Percentiles rank a stretch among this genome's conserved stretches.
These are phyloP conservation scores for Pitta sordida DNA, from an alignment of 2,113 vertebrate genomes.

Conservation along the genomic window DNA sequence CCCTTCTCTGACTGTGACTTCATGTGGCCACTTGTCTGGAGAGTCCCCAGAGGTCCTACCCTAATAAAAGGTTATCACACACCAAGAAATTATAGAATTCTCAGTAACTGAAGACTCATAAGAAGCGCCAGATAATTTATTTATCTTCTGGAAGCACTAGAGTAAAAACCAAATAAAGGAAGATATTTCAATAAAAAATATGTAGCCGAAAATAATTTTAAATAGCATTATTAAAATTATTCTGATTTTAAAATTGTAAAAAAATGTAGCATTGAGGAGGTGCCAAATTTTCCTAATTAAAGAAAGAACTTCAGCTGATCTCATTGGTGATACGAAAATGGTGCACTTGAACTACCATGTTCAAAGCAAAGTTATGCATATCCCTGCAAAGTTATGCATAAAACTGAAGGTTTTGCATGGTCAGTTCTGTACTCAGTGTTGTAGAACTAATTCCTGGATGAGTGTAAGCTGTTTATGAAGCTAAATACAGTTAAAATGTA, in stretches of 20 bases:
- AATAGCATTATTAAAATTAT: background rate
- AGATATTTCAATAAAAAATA: background rate
- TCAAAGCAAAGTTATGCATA: background rate
- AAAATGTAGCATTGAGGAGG: background rate
- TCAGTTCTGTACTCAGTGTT: background rate
- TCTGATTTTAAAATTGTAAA: background rate
- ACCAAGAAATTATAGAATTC: background rate
- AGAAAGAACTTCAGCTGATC: background rate
- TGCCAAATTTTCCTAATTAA: background rate
- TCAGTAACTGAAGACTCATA: background rate
- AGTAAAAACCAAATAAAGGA: background rate
- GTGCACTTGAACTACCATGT: background rate
- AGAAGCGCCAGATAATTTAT: background rate
- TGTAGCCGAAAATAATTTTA: background rate
- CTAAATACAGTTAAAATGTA: background rate
- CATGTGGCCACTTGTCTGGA: background rate
- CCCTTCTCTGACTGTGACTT: background rate
- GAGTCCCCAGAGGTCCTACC: background rate
- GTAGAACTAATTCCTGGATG: background rate
- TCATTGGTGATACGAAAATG: background rate
- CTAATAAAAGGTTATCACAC: constrained; percentile 24
- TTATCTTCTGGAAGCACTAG: background rate
- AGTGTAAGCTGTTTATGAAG: background rate
- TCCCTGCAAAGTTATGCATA: background rate
- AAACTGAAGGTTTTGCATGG: background rate